Evolutionary conservation across 2,888 invertebrate genomes (phyloP), one percentile per base, ranked within the genome.

Genomic region (Sinohyriopsis cumingii): DNA sequence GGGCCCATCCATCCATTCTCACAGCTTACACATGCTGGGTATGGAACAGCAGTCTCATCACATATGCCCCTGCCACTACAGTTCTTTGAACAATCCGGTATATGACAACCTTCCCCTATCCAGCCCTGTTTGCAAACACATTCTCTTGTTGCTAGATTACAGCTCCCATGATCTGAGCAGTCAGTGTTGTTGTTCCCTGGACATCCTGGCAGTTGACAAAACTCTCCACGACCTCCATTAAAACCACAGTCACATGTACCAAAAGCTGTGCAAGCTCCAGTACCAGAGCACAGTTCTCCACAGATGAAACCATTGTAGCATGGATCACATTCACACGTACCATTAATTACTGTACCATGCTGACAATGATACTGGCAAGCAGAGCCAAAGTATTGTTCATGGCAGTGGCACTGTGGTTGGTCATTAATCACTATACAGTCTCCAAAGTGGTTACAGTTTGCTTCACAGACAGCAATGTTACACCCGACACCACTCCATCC

Each of bases 1-100:
- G 61, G 65, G 22, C 84, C 84, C 84, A 85, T 84, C 84, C 83
- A 85, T 59, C 84, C 84, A 12, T 65, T 56, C 18, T 72, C 68
- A 74, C 85, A 85, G 64, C 75, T 73, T 12, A 71, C 71, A 76
- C 85, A 85, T 66, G 64, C 73, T 3, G 85, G 85, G 12, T 76
- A 75, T 7, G 55, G 70, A 12, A 68, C 68, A 12, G 67, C 60
- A 22, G 71, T 69, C 45, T 45, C 45, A 33, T 72, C 71, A 70
- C 85, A 85, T 4, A 55, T 20, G 1, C 85, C 85, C 22, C 73
- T 72, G 3, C 60, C 65, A 56, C 76, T 77, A 70, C 85, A 85
- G 71, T 84, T 76, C 24, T 77, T 71, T 18, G 72, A 73, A 76
- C 85, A 84, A 62, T 80, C 75, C 2, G 81, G 75, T 22, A 74